Base-by-base conservation (phyloP, 2,888 invertebrate genomes). In the Drosophila ezoana region DNA sequence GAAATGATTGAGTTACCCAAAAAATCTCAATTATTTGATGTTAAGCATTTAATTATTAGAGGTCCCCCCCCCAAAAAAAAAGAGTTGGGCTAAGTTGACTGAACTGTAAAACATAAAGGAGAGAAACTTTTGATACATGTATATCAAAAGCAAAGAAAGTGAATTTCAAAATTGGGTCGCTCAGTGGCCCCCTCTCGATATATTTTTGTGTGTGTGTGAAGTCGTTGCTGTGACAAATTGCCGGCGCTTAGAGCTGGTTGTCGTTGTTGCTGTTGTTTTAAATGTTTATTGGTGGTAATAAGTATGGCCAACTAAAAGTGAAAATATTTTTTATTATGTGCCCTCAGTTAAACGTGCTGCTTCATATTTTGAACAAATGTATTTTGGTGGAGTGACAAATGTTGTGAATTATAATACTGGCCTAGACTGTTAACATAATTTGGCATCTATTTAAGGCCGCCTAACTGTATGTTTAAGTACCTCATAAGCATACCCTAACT, bases 151-250 rank as follows among this genome's bases (percentile, higher is more conserved):
- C 70, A 72, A 83, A 83, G 83, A 83, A 88, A 83, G 88, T 83
- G 86, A 82, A 64, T 86, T 85, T 82, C 44, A 67, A 81, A 87
- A 79, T 72, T 85, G 68, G 86, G 82, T 82, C 82, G 64, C 58
- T 41, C 58, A 44, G 35, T 52, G 52, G 40, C 53, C 54, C 43
- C 52, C 43, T n/a, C 59, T n/a, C 16, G 14, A 20, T 54, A 23
- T 35, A 40, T 49, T 58, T 53, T 57, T 48, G 51, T 64, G 41
- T 59, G 41, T 59, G 56, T 40, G 28, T 8, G 38, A 18, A 37
- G 47, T 32, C 51, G 49, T 54, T 41, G 69, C 60, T 67, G 83
- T 70, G 60, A 80, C 83, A 86, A 81, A 81, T 80, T 79, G 74
- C 51, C 58, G 79, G 59, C 67, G 82, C 81, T 81, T 60, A 74